Evolutionary conservation across 2,888 invertebrate genomes (phyloP).

Genomic region (Thymelicus lineola): DNA sequence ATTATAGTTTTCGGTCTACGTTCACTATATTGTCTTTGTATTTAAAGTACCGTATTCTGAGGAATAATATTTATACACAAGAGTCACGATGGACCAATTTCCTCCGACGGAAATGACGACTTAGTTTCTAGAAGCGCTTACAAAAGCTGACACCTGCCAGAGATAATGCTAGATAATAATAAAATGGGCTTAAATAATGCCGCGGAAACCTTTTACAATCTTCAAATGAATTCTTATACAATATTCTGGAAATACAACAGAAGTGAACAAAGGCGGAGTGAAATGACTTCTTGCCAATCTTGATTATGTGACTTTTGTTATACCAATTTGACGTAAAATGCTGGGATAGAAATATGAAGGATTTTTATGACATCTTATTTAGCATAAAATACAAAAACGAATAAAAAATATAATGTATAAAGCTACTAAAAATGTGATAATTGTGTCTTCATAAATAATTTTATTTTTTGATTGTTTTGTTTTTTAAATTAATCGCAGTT

Average conservation of each 20-base stretch:
- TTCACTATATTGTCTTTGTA: constrained; percentile 2
- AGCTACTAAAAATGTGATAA: too few species aligned
- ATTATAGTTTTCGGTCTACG: constrained; percentile 14
- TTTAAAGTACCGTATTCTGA: constrained; percentile 5
- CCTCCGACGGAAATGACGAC: constrained; percentile 35
- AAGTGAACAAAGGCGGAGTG: neutral
- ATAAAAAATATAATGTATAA: too few species aligned
- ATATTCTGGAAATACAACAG: neutral
- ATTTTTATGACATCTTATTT: too few species aligned
- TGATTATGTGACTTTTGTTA: neutral
- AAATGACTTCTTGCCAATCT: neutral
- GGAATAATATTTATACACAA: constrained; percentile 33
- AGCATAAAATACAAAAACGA: too few species aligned
- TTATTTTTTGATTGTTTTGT: too few species aligned
- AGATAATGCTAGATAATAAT: constrained; percentile 37
- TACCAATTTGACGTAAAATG: too few species aligned
- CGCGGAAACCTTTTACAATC: constrained; percentile 23
- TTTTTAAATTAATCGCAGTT: too few species aligned
- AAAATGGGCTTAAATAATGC: constrained; percentile 32
- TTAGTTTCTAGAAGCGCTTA: constrained; percentile 32
- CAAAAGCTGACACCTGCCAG: constrained; percentile 37
- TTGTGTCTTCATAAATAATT: too few species aligned
- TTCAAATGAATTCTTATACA: constrained; percentile 19
- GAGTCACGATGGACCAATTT: constrained; percentile 33
- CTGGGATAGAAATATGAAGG: too few species aligned